Conservation (phyloP, 1,140 invertebrate species). For the Drosophila oshimai region DNA sequence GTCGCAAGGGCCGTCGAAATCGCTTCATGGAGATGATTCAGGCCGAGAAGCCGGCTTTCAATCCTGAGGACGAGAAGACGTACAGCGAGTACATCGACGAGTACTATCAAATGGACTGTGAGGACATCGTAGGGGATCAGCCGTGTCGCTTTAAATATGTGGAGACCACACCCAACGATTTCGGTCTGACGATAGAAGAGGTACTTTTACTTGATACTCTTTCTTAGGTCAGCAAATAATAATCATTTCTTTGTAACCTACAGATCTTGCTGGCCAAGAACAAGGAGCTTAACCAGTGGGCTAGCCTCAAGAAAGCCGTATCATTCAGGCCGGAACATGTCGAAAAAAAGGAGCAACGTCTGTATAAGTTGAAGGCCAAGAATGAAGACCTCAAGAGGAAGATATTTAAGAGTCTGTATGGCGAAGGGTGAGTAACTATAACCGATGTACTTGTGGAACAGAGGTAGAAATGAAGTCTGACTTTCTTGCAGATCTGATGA, state of each 20-base stretch:
- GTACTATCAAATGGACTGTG: conserved; percentile 96
- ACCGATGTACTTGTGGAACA: neutral
- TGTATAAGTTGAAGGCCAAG: conserved; percentile 89
- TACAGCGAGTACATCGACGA: conserved; percentile 96
- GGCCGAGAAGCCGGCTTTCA: conserved; percentile 91
- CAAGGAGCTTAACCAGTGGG: conserved; percentile 97
- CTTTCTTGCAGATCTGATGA: conserved; percentile 79
- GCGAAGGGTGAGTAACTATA: conserved; percentile 80
- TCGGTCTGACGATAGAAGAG: conserved; percentile 95
- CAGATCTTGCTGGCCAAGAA: conserved; percentile 92
- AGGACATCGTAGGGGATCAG: conserved; percentile 95
- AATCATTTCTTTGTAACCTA: neutral
- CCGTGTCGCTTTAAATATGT: conserved; percentile 97
- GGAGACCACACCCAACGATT: conserved; percentile 94
- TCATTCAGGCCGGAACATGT: conserved; percentile 89
- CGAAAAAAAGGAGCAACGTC: conserved; percentile 91
- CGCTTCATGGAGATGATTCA: conserved; percentile 89
- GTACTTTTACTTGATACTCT: conserved; percentile 81
- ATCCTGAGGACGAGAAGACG: conserved; percentile 89
- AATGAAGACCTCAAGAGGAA: conserved; percentile 91
- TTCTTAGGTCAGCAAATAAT: neutral
- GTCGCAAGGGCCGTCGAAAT: conserved; percentile 85
- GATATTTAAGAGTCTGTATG: conserved; percentile 92
- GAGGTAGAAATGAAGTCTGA: neutral
- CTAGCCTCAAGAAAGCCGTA: conserved; percentile 94